Base-by-base conservation (phyloP, 2,113 vertebrate genomes). In the Takifugu bimaculatus region DNA sequence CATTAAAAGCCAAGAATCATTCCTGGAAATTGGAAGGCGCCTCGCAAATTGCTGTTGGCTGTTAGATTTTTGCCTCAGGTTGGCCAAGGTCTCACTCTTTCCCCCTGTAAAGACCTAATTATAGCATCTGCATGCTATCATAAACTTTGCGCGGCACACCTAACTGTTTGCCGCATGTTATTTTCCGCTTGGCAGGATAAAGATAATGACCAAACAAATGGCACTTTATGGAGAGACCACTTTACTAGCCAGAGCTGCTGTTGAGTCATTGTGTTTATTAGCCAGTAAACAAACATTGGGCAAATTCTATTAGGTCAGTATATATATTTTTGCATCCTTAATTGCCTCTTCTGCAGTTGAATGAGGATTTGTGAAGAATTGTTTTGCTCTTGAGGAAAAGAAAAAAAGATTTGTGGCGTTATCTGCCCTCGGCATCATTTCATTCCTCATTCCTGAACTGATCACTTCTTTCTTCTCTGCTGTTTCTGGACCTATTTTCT, bases 161-260 rank as follows among this genome's bases (percentile, higher is more conserved):
- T 77, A 57, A 56, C 54, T 61, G 53, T 77, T 80, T 61, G 26
- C 72, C 65, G 47, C 51, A 72, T 77, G 57, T 71, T 76, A 59
- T 87, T 90, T 88, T 88, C 82, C 86, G 80, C 85, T 82, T 67
- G 75, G 64, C 45, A 68, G 81, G 73, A 83, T 88, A 81, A 77
- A 78, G 79, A 84, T 85, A 90, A 88, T 90, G 82, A 80, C 80
- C 73, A 66, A 81, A 88, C 85, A 88, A 85, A 70, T 79, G 78
- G 65, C 68, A 69, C 76, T 87, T 88, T 80, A 75, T 67, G 59
- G 70, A 55, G 68, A 64, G 73, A 68, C 75, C 60, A 62, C 59
- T 82, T 84, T 71, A 76, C 54, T 50, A 70, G 74, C 67, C 65
- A 25, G 15, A 35, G 2, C 65, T 0, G 45, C 43, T 51, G 73